Percentiles rank a stretch among this genome's conserved stretches.
phyloP scores from a whole-genome alignment of 2,113 vertebrate species.

The Malurus alboscapulatus region DNA sequence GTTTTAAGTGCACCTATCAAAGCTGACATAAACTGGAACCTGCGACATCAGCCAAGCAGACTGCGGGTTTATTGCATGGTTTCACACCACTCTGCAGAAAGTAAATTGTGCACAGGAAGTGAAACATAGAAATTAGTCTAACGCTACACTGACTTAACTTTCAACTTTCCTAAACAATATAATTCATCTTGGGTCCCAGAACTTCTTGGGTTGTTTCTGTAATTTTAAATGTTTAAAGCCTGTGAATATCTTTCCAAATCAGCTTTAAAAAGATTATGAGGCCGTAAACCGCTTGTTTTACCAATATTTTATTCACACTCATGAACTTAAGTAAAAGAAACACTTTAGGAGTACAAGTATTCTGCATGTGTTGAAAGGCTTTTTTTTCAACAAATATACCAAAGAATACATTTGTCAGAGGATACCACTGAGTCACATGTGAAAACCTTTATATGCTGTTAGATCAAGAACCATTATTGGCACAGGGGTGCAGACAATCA shows the following conservation, averaged over 20 bases:
- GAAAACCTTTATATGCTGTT: conserved; percentile 6
- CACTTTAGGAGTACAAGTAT: not conserved
- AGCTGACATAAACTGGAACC: conserved; percentile 31
- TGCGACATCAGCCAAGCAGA: not conserved
- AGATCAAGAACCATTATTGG: conserved; percentile 48
- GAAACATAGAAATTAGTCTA: conserved; percentile 6
- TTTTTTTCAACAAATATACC: not conserved
- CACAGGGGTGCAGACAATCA: conserved; percentile 42
- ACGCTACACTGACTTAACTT: not conserved
- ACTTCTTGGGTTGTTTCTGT: not conserved
- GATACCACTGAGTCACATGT: not conserved
- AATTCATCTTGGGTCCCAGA: not conserved
- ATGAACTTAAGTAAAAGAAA: conserved; percentile 36
- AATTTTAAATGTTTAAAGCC: conserved; percentile 37
- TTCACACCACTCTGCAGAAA: conserved; percentile 36
- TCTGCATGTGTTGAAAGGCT: conserved; percentile 1
- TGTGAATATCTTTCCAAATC: conserved; percentile 35
- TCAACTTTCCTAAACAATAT: not conserved
- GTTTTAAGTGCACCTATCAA: conserved; percentile 54
- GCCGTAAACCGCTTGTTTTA: conserved; percentile 33
- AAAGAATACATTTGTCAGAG: not conserved
- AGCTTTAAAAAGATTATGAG: conserved; percentile 52
- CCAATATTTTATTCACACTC: not conserved
- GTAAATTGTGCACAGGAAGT: not conserved
- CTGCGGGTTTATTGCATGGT: not conserved